Evolutionary conservation across 2,113 vertebrate species (phyloP), one percentile per base, ranked within the genome.

Genomic region (Catharus fuscescens): DNA sequence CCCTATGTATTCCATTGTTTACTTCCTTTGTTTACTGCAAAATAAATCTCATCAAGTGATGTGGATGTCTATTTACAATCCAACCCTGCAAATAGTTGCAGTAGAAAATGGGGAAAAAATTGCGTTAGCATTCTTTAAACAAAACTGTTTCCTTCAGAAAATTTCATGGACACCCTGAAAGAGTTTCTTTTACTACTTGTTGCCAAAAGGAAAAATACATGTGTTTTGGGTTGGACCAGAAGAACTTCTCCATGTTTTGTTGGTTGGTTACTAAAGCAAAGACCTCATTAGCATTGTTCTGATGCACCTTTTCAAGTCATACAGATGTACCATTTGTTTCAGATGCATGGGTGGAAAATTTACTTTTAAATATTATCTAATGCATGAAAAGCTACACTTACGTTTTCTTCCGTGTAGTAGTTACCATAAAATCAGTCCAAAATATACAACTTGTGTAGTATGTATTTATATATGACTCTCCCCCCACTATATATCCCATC

Each of bases 101-200:
- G 85, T 26, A 81, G 36, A 48, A 93, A 90, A 71, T 9, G 12
- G 18, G 85, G 64, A 79, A 82, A 92, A 96, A 94, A 50, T 53
- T 53, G 36, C 65, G n/a, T 87, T 86, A 81, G 26, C 57, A 50
- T 78, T 81, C 80, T 77, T 71, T 56, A 81, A 74, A 89, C 77
- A 81, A 62, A 89, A 84, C 8, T 44, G 10, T 34, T 80, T 84
- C 29, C 47, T 94, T 93, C 61, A 90, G 40, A 93, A 94, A 85
- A 87, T 84, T 70, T 90, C 45, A 69, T 31, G 50, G 53, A 62
- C 23, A 76, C 3, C 28, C n/a, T 61, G 40, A 70, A 91, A 73
- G 25, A 44, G 8, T 71, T 87, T 71, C 25, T 54, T 87, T 67
- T 61, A 77, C 40, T 65, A 44, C 5, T 18, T 48, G 16, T 20